phyloP scores from a whole-genome alignment of 2,888 invertebrate species.

The Cheilosia variabilis region DNA sequence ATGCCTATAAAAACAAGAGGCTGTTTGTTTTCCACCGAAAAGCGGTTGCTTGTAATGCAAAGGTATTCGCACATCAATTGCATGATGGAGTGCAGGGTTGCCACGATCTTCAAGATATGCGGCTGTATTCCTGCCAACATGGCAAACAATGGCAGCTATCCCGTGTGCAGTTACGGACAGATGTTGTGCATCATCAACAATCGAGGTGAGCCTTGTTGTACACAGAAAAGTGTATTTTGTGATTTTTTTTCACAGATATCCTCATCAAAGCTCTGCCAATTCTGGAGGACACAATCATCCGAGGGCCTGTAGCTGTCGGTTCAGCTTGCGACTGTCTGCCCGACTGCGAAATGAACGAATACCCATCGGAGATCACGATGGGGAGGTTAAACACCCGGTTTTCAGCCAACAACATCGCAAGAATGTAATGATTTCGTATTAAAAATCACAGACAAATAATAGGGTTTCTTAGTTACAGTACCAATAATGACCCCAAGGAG shows the following conservation, averaged over 20 bases:
- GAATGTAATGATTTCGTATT: conserved; percentile 78
- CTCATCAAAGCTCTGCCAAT: conserved; percentile 83
- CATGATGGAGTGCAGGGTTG: conserved; percentile 85
- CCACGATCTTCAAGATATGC: conserved; percentile 84
- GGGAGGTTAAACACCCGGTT: conserved; percentile 85
- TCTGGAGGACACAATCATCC: conserved; percentile 77
- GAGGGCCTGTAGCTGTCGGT: conserved; percentile 2
- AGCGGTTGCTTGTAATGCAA: conserved; percentile 79
- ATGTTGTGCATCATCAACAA: conserved; percentile 79
- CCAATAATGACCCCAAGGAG: conserved; percentile 84
- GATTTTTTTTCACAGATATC: conserved; percentile 69
- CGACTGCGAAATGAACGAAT: conserved; percentile 87
- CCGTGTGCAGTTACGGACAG: conserved; percentile 78
- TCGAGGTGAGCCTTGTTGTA: conserved; percentile 77
- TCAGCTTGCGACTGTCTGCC: conserved; percentile 85
- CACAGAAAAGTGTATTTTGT: not conserved
- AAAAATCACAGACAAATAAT: not conserved
- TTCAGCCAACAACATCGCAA: conserved; percentile 82
- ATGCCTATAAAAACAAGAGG: conserved; percentile 85
- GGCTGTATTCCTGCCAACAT: conserved; percentile 87
- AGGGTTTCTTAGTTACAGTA: conserved; percentile 79
- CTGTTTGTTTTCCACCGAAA: conserved; percentile 87
- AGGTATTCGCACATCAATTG: conserved; percentile 88
- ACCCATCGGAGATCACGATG: conserved; percentile 87
- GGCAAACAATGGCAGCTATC: conserved; percentile 82